Conservation (phyloP, 2,797 vertebrate species). For the Sylvilagus floridanus region DNA sequence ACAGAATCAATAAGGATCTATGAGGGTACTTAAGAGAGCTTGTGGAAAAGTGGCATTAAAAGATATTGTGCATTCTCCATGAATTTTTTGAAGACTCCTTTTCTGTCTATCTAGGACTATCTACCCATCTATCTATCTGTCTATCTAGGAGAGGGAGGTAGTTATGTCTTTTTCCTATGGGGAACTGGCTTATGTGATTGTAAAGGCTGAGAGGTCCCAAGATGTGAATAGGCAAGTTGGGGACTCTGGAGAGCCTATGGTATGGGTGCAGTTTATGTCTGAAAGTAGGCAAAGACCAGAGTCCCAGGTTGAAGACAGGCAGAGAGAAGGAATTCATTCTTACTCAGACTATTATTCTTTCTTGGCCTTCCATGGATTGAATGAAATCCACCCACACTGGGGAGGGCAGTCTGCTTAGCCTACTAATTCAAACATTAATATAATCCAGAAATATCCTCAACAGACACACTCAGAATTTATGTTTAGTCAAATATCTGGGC, state of each 20-base stretch:
- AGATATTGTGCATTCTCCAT: too few species aligned
- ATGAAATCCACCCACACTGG: neutral
- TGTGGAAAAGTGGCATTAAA: too few species aligned
- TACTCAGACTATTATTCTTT: neutral
- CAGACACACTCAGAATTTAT: neutral
- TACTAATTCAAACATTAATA: neutral
- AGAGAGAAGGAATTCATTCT: slow-evolving; percentile 43
- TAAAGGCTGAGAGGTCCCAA: neutral
- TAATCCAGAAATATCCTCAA: neutral
- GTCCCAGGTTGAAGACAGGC: neutral
- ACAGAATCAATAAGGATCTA: neutral
- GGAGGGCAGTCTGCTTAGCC: neutral
- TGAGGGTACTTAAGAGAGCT: too few species aligned
- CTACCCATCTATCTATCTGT: neutral
- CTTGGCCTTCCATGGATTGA: neutral
- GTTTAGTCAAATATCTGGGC: slow-evolving; percentile 5
- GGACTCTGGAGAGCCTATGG: neutral
- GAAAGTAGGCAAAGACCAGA: neutral
- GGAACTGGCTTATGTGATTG: neutral
- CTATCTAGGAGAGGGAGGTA: neutral
- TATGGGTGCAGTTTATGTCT: neutral
- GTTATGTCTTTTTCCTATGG: neutral
- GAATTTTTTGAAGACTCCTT: too few species aligned
- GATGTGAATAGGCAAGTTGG: neutral
- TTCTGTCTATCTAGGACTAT: neutral